Base-by-base conservation (phyloP, 2,888 invertebrate species). In the Microplitis deprimator region DNA sequence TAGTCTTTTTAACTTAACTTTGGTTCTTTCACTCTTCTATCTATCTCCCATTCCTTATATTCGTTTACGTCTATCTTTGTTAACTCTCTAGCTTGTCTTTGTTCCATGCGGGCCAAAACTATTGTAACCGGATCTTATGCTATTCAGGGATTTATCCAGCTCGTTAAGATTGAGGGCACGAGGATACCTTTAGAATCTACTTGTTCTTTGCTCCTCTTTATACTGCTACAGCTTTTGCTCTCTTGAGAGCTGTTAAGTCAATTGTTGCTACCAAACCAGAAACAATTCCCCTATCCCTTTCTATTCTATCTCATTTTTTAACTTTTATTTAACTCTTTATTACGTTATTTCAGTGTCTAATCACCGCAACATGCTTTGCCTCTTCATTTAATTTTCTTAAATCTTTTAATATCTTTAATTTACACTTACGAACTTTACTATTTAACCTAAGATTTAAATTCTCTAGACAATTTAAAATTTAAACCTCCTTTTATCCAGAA, bases 81-180 rank as follows among this genome's bases (percentile, higher is more conserved):
- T 41, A 41, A 7, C 40, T 68, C 61, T 61, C 68, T 67, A 50
- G 68, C n/a, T 50, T 29, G 29, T 41, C 68, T 77, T 73, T 77
- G 73, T 77, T 62, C 69, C 6, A 64, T 40, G 59, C 62, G 50
- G 67, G 41, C 29, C 41, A 65, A 77, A 77, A 77, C 73, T 61
- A 69, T 67, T 71, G 78, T 79, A 81, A 80, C 80, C 78, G 79
- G 79, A 79, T 80, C 78, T 76, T 59, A 50, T 50, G 60, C 62
- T 73, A 29, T 68, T 75, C 70, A 72, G 65, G 77, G 75, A 76
- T 81, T 77, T 76, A 79, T 82, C 81, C 74, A 72, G 69, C 79
- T 79, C 75, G 79, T 71, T 77, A 76, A 62, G 65, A 73, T 76
- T 59, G 72, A 72, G 76, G 70, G 76, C 72, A 69, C 76, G 65